Evolutionary conservation across 2,113 vertebrate species (phyloP).

Genomic region (Triplophysa siluroides): DNA sequence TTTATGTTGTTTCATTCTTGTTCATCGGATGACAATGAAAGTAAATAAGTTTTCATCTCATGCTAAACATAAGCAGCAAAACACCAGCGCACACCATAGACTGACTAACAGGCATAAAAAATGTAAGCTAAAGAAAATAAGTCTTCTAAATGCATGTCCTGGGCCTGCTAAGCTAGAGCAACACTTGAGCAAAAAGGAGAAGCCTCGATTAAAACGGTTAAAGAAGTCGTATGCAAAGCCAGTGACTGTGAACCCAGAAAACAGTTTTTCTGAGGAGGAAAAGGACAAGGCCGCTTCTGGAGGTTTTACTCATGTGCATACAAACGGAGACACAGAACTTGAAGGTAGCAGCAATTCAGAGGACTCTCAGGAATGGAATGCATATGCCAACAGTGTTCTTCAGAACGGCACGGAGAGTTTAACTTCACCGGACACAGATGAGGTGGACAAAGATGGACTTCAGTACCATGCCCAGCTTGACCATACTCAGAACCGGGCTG

Average conservation of each 20-base stretch:
- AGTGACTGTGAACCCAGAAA: slow-evolving; percentile 26
- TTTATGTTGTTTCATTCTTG: slow-evolving; percentile 25
- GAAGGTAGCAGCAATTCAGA: slow-evolving; percentile 55
- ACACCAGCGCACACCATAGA: slow-evolving; percentile 32
- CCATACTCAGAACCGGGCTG: slow-evolving; percentile 62
- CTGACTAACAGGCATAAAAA: slow-evolving; percentile 68
- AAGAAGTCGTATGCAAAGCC: slow-evolving; percentile 62
- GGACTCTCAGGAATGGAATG: slow-evolving; percentile 65
- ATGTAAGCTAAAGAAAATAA: slow-evolving; percentile 12
- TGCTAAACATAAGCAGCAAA: slow-evolving; percentile 41
- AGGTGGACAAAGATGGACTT: slow-evolving; percentile 60
- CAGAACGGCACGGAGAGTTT: slow-evolving; percentile 58
- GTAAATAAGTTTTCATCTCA: slow-evolving; percentile 61
- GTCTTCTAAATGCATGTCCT: slow-evolving; percentile 52
- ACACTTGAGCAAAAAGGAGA: slow-evolving; percentile 60
- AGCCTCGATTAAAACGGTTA: slow-evolving; percentile 68
- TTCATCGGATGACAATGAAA: slow-evolving; percentile 67
- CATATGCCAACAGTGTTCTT: slow-evolving; percentile 59
- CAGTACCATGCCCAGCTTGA: slow-evolving; percentile 68
- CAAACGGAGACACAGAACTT: slow-evolving; percentile 64
- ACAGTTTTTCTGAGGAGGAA: not conserved
- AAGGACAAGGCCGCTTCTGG: slow-evolving; percentile 43
- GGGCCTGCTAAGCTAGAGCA: slow-evolving; percentile 61
- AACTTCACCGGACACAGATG: not conserved
- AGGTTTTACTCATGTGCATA: slow-evolving; percentile 35